A percentile compares a stretch with the other conserved stretches of the same genome.
These are phyloP conservation scores for Lerista edwardsae DNA, from an alignment of 2,797 vertebrate species.

Conservation along the genomic window DNA sequence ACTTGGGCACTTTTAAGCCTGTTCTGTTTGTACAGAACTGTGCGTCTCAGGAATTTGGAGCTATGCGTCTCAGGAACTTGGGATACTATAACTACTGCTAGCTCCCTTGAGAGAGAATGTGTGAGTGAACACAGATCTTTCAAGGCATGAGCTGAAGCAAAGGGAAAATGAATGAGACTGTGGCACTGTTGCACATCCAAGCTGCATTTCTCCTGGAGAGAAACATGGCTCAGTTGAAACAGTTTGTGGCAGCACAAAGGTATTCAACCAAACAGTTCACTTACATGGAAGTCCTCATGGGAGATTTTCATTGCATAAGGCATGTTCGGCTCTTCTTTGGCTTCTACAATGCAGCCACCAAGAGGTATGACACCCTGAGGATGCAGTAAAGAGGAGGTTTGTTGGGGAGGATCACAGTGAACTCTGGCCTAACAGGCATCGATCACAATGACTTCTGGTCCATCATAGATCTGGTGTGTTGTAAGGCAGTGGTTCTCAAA, in stretches of 20 bases:
- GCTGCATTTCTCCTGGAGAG: too few species aligned
- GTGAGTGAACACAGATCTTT: too few species aligned
- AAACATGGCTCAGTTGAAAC: too few species aligned
- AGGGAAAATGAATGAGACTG: too few species aligned
- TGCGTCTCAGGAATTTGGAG: too few species aligned
- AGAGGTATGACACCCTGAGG: constrained; percentile 94
- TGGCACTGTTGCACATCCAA: too few species aligned
- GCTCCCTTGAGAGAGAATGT: too few species aligned
- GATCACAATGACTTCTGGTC: background rate
- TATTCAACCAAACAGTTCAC: constrained; percentile 49
- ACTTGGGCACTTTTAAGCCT: too few species aligned
- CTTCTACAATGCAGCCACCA: constrained; percentile 90
- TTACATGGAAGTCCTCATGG: constrained; percentile 94
- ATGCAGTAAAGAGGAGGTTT: constrained; percentile 53
- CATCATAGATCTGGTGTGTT: background rate
- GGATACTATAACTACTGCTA: too few species aligned
- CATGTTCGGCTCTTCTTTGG: constrained; percentile 91
- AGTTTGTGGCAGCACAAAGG: too few species aligned
- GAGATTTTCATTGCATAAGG: constrained; percentile 92
- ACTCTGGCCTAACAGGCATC: background rate
- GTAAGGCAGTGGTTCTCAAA: background rate
- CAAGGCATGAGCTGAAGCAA: too few species aligned
- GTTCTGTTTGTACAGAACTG: too few species aligned
- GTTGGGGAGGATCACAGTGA: constrained; percentile 1
- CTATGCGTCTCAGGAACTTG: background rate